Base-by-base conservation (phyloP, 2,888 invertebrate genomes). In the Galeruca laticollis region DNA sequence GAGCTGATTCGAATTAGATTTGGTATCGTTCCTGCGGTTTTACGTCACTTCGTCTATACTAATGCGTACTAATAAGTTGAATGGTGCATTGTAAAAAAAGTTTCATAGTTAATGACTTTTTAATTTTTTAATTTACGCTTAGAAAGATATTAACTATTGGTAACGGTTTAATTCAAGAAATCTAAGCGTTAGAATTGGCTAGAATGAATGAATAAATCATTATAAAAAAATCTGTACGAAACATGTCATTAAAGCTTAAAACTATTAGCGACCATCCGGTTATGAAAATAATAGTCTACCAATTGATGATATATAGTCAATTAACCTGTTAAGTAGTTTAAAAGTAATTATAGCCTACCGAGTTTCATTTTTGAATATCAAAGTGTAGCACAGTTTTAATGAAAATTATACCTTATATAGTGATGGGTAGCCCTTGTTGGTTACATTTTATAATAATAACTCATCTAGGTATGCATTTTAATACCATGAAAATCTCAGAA, bases 201-300 rank as follows among this genome's bases (percentile, higher is more conserved):
- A 63, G 54, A 54, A 69, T 64, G 60, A 59, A 59, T 18, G 61
- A 31, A 59, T 61, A 62, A 66, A 66, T 70, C 57, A 62, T 43
- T 62, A 59, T 33, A 62, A 70, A 49, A 69, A 69, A 70, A 70
- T 62, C 52, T 26, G 56, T 62, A 70, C 59, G 59, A 66, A 66
- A 65, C 69, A 35, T 66, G 60, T 56, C 68, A 71, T 75, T 74
- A 77, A 77, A 77, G 77, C 75, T 76, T 72, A 73, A 71, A 66
- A 76, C 75, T 77, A 77, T 78, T 80, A 78, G 78, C 70, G 71
- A 76, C 75, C 78, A 78, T 79, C 78, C 78, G 78, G 78, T 78
- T 75, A 65, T 69, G 70, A 73, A 78, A 79, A 79, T 79, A 78
- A 79, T 77, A 77, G 77, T 73, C 74, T 74, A 73, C 72, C 68